phyloP scores from a whole-genome alignment of 2,113 vertebrate species.

The Puma concolor region DNA sequence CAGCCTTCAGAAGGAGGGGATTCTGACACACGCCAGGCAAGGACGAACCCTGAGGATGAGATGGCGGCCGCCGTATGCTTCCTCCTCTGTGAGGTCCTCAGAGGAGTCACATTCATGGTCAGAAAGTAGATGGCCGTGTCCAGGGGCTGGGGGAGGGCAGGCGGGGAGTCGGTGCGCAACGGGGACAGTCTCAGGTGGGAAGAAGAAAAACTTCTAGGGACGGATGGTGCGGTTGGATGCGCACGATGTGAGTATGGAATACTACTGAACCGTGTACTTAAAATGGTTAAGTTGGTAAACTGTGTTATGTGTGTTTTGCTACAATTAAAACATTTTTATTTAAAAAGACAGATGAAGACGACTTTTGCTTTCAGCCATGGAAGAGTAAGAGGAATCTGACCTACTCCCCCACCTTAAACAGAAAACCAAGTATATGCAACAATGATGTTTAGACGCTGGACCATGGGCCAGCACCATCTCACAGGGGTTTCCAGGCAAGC shows the following conservation, averaged over 20 bases:
- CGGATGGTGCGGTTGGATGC: not conserved
- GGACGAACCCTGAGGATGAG: not conserved
- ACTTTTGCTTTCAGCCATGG: not conserved
- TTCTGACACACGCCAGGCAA: not conserved
- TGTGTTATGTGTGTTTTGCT: not conserved
- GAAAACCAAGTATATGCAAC: not conserved
- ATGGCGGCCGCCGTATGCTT: too few species aligned
- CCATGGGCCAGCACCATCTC: too few species aligned
- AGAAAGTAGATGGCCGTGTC: not conserved
- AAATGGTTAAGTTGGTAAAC: too few species aligned
- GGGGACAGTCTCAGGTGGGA: not conserved
- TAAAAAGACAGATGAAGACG: not conserved
- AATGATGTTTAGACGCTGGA: not conserved
- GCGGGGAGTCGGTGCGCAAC: too few species aligned
- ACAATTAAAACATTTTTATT: not conserved
- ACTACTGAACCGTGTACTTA: rapidly evolving
- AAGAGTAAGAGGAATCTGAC: too few species aligned
- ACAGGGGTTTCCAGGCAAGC: too few species aligned
- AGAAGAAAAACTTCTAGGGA: not conserved
- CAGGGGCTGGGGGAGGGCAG: not conserved
- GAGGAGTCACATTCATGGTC: not conserved
- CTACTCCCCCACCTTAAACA: not conserved
- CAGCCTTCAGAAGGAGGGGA: not conserved
- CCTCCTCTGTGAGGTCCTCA: not conserved
- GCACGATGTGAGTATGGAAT: rapidly evolving